These are phyloP conservation scores for Hypena proboscidalis DNA, from an alignment of 2,888 invertebrate species.

Conservation along the genomic window DNA sequence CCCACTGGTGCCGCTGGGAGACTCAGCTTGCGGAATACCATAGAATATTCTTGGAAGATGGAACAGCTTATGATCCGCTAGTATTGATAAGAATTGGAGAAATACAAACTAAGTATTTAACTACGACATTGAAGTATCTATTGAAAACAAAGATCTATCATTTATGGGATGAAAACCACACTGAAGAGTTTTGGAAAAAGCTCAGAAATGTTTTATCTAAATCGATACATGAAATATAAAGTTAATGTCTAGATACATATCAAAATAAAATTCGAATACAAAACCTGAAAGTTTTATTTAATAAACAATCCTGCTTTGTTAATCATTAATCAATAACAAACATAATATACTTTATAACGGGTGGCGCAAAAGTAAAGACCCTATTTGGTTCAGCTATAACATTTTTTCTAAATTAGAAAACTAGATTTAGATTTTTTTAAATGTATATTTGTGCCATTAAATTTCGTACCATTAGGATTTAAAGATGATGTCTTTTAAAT, in stretches of 20 bases:
- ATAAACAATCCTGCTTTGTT: no score
- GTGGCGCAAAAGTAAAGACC: no score
- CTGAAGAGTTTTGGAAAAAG: slow-evolving; percentile 75
- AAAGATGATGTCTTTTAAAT: no score
- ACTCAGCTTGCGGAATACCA: slow-evolving; percentile 88
- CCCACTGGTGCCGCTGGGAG: slow-evolving; percentile 91
- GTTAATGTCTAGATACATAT: background rate
- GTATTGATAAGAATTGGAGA: slow-evolving; percentile 87
- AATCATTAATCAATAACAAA: no score
- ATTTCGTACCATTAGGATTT: no score
- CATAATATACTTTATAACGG: no score
- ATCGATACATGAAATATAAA: slow-evolving; percentile 32
- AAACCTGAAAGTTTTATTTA: no score
- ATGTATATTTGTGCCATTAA: no score
- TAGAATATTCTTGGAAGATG: slow-evolving; percentile 85
- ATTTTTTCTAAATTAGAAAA: no score
- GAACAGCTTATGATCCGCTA: slow-evolving; percentile 83
- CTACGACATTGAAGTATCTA: slow-evolving; percentile 86
- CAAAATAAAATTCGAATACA: no score
- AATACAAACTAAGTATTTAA: slow-evolving; percentile 81
- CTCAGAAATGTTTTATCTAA: slow-evolving; percentile 62
- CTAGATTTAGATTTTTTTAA: no score
- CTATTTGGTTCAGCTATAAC: no score
- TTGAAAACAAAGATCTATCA: slow-evolving; percentile 88
- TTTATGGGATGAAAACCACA: slow-evolving; percentile 83